phyloP scores from a whole-genome alignment of 2,888 invertebrate genomes.

The Syrista parreyssii region DNA sequence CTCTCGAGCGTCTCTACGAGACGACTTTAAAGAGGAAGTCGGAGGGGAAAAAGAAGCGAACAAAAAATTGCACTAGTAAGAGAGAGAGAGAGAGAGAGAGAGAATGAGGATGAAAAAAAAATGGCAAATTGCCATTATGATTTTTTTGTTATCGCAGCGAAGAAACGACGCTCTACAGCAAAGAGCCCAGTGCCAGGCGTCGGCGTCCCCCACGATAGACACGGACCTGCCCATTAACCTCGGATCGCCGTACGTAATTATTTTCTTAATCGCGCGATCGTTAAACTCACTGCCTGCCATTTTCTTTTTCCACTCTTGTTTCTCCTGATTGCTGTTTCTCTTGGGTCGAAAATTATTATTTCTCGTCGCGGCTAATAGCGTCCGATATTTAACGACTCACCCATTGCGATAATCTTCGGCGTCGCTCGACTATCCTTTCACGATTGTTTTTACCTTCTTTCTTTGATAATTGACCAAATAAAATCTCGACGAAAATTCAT shows the following conservation, averaged over 20 bases:
- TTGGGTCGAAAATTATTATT: neutral
- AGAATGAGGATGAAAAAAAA: neutral
- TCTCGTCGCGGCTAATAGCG: neutral
- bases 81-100: neutral
- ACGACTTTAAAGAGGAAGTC: neutral
- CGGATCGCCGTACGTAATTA: conserved; percentile 7
- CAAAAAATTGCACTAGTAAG: neutral
- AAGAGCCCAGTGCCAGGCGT: neutral
- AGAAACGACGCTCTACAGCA: neutral
- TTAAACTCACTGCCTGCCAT: conserved; percentile 5
- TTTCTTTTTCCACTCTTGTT: neutral
- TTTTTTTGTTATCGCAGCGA: neutral
- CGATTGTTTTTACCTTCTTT: neutral
- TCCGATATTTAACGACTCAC: neutral
- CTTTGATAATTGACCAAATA: neutral
- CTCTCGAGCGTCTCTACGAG: neutral
- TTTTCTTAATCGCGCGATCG: conserved; percentile 19
- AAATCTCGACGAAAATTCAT: neutral
- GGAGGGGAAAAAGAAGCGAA: neutral
- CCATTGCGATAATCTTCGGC: neutral
- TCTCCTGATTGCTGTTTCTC: neutral
- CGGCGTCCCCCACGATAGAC: neutral
- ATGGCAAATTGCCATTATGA: neutral
- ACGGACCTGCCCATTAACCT: conserved; percentile 4
- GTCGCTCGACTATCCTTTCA: neutral